These are phyloP conservation scores for Sebastes hopkinsi DNA, from an alignment of 2,797 vertebrate species.

Conservation along the genomic window DNA sequence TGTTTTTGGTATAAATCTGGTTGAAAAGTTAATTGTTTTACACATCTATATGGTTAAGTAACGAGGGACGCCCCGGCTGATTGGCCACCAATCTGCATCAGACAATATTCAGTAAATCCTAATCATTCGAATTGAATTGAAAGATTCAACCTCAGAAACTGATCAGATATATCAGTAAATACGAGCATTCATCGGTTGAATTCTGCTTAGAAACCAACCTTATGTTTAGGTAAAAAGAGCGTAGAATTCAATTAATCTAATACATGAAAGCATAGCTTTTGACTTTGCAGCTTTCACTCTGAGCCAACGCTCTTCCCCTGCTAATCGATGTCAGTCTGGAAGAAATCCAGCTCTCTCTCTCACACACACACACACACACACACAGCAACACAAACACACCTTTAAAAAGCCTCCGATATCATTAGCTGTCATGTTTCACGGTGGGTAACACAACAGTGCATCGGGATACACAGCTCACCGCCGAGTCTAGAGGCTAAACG, in stretches of 20 bases:
- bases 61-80: too few species aligned
- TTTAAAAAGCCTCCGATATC: slow-evolving; percentile 76
- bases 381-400: slow-evolving; percentile 47
- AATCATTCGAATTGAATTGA: background rate
- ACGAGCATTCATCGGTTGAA: background rate
- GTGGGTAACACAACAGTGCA: slow-evolving; percentile 74
- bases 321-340: slow-evolving; percentile 72
- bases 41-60: background rate
- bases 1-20: too few species aligned
- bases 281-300: slow-evolving; percentile 55
- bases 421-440: slow-evolving; percentile 86
- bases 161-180: background rate
- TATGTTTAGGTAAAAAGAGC: slow-evolving; percentile 12
- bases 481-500: slow-evolving; percentile 64
- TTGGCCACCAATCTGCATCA: too few species aligned
- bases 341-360: slow-evolving; percentile 50
- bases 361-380: slow-evolving; percentile 60
- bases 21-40: background rate
- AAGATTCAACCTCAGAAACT: background rate
- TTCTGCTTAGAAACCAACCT: background rate
- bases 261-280: slow-evolving; percentile 37
- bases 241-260: slow-evolving; percentile 33
- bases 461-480: slow-evolving; percentile 71
- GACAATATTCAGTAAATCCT: too few species aligned
- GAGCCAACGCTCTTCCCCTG: slow-evolving; percentile 40